These are phyloP conservation scores for Conus ventricosus DNA, from an alignment of 1,140 invertebrate genomes.

Conservation along the genomic window DNA sequence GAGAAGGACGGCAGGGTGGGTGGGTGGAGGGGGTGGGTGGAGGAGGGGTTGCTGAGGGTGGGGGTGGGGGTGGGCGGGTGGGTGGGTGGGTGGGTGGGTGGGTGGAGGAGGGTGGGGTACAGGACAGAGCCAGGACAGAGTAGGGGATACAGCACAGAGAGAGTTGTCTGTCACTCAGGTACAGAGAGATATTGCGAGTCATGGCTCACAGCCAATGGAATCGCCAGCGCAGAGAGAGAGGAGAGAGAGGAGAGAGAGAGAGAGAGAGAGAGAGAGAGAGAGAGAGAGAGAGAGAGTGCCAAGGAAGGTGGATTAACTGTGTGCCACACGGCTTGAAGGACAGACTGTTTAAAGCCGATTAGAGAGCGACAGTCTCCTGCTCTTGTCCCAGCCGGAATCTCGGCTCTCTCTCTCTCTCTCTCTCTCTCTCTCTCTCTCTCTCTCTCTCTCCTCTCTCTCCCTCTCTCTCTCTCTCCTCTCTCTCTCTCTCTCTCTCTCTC, in stretches of 20 bases:
- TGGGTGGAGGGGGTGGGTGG: neutral
- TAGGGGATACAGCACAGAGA: neutral
- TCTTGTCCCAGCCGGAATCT: neutral
- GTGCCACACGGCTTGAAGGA: neutral
- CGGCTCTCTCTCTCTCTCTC: neutral
- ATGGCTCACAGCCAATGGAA: neutral
- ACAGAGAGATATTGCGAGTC: neutral
- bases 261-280: conserved; percentile 3
- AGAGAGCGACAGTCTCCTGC: neutral
- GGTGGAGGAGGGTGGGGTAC: neutral
- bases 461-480: neutral
- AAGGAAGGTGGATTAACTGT: neutral
- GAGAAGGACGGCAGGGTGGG: neutral
- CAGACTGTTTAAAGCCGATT: neutral
- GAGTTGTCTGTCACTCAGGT: neutral
- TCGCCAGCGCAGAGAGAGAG: conserved; percentile 11
- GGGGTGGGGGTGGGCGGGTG: neutral
- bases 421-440: neutral
- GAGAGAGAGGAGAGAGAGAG: conserved; percentile 1
- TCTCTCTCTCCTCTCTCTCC: neutral
- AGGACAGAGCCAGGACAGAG: neutral
- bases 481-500: too few relatives aligned
- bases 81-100: neutral
- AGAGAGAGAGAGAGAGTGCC: neutral
- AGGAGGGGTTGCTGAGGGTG: neutral